These are phyloP conservation scores for Caenorhabditis elegans DNA, from an alignment of 1,140 invertebrate species.

Conservation along the genomic window WBcel235 BX284604.4:12056001-12056500, in stretches of 20 bases:
- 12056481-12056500: too few relatives aligned
- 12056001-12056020: not conserved
- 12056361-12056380: conserved; percentile 2
- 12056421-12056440: not conserved
- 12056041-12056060: conserved; percentile 9
- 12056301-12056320: not conserved
- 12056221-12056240: conserved; percentile 14
- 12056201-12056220: not conserved
- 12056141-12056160: not conserved
- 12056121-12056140: not conserved
- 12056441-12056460: not conserved
- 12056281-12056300: not conserved
- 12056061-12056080: conserved; percentile 18
- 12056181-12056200: too few relatives aligned
- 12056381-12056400: not conserved
- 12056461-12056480: not conserved
- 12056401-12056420: not conserved
- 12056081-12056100: not conserved
- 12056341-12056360: not conserved
- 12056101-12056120: not conserved
- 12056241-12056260: not conserved
- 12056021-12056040: not conserved
- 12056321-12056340: not conserved
- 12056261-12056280: not conserved
- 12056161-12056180: not conserved